Base-by-base conservation (phyloP, 1,140 invertebrate species). In the Elysia chlorotica region DNA sequence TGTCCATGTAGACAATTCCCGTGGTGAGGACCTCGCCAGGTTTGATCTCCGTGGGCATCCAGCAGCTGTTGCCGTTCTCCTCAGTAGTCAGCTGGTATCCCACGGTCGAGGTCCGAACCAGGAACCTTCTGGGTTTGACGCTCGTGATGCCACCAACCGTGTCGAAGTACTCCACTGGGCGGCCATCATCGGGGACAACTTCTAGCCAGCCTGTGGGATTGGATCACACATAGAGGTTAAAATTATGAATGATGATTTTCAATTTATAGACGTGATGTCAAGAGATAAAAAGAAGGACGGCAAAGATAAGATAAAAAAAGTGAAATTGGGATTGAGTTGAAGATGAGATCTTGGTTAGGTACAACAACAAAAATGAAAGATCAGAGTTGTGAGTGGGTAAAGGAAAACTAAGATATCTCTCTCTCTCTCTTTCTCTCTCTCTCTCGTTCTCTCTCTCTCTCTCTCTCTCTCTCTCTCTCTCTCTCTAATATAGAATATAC, bases 81-180 rank as follows among this genome's bases (percentile, higher is more conserved):
- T 85, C 83, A 0, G 74, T 65, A 23, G 59, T 79, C 28, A 85
- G 73, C 73, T 83, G 80, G 61, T 85, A 83, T 10, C 83, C 81
- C 19, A 83, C 82, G 17, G 79, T 79, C 4, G 82, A 79, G 17
- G 82, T 83, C 35, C 83, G 76, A 25, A 85, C 80, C 28, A 85
- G 76, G 63, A 85, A 85, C 53, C 79, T 68, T 19, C 76, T 74
- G 0, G 81, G 78, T 41, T 82, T 81, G 25, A 84, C 72, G 53
- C 79, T 79, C 54, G 78, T 76, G 57, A 85, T 85, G 6, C 80
- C 79, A 62, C 79, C 74, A 28, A 85, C 79, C 2, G 83, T 81
- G 71, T 85, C 83, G 38, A 83, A 85, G 73, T 83, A 83, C 71
- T 85, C 83, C 54, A 85, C 82, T 0, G 82, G 81, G 10, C 80